Conservation (phyloP, 2,113 vertebrate genomes). For the Vicugna pacos region DNA sequence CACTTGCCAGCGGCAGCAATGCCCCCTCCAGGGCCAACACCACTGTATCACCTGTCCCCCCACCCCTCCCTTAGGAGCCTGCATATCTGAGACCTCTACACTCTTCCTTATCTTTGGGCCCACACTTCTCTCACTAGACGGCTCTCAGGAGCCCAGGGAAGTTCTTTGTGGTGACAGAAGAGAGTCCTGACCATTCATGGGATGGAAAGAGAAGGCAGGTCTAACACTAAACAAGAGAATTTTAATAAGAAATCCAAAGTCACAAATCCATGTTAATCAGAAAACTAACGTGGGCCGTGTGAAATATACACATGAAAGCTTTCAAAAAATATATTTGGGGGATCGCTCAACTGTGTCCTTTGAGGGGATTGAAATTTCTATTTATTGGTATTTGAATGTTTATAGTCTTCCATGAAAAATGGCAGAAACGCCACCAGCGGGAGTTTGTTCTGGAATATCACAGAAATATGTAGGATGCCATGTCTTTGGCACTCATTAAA, state of each 20-base stretch:
- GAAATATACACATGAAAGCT: not conserved
- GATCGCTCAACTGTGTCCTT: constrained; percentile 34
- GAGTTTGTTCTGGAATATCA: constrained; percentile 29
- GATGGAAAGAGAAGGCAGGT: not conserved
- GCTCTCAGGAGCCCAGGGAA: constrained; percentile 24
- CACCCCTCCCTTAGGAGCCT: not conserved
- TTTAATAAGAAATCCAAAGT: not conserved
- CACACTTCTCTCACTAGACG: not conserved
- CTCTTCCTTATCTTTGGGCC: not conserved
- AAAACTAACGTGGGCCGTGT: constrained; percentile 23
- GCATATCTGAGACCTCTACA: not conserved
- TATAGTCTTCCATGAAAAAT: constrained; percentile 12
- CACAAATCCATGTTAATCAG: not conserved
- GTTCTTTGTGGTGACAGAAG: not conserved
- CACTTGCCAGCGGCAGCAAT: not conserved
- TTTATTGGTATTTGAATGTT: constrained; percentile 46
- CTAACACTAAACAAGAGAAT: not conserved
- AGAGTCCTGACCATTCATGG: not conserved
- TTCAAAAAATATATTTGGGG: not conserved
- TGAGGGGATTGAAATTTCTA: constrained; percentile 19
- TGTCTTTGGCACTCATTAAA: not conserved
- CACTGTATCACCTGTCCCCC: not conserved
- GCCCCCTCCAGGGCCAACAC: not conserved
- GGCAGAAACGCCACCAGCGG: constrained; percentile 7
- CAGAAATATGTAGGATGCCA: constrained; percentile 61